phyloP scores from a whole-genome alignment of 2,113 vertebrate genomes.

The Carollia perspicillata region DNA sequence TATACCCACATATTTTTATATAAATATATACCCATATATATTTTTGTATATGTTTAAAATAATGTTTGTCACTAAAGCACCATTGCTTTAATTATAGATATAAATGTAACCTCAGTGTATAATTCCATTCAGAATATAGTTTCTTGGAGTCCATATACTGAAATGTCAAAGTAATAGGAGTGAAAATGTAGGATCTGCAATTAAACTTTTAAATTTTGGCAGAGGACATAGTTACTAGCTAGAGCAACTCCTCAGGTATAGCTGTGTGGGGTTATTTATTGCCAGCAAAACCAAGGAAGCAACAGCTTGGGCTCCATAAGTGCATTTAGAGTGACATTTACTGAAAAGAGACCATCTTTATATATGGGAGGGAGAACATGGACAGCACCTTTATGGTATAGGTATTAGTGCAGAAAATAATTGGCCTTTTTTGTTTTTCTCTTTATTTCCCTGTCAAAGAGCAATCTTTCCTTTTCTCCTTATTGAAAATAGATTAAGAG shows the following conservation, averaged over 20 bases:
- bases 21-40: neutral
- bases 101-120: neutral
- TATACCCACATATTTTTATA: no score
- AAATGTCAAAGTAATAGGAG: neutral
- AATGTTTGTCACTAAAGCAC: neutral
- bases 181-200: neutral
- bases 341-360: neutral
- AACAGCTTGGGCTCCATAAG: neutral
- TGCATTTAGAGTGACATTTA: neutral
- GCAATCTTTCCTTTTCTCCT: neutral
- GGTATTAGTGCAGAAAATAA: neutral
- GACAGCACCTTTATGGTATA: rapidly evolving
- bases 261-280: neutral
- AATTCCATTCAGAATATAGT: neutral
- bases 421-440: neutral
- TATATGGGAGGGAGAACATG: neutral
- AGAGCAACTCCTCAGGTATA: neutral
- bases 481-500: neutral
- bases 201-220: neutral
- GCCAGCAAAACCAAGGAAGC: neutral
- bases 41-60: neutral
- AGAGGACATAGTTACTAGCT: neutral
- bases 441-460: neutral
- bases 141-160: neutral
- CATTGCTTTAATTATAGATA: neutral